A percentile compares a stretch with the other conserved stretches of the same genome.
Evolutionary conservation across 2,113 vertebrate species (phyloP).

Genomic region (Clarias macrocephalus): DNA sequence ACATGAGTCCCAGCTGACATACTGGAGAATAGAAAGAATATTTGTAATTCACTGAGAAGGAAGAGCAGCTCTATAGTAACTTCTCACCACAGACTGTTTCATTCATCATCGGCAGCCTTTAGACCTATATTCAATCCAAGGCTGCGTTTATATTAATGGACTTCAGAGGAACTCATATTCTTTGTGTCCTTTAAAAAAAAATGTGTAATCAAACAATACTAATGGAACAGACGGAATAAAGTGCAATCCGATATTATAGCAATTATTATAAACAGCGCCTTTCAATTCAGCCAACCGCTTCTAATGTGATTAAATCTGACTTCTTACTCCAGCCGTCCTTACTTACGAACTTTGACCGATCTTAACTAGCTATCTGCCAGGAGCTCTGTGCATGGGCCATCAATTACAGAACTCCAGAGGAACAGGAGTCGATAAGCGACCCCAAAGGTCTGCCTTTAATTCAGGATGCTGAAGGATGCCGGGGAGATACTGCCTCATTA

Average conservation of each 20-base stretch:
- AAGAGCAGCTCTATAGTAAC: too few species aligned
- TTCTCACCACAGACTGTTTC: not conserved
- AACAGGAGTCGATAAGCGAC: not conserved
- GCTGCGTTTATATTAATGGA: not conserved
- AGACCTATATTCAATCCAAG: not conserved
- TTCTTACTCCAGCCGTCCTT: not conserved
- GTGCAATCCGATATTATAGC: not conserved
- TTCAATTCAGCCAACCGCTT: not conserved
- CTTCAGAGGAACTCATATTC: not conserved
- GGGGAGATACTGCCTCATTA: constrained; percentile 21
- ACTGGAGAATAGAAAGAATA: too few species aligned
- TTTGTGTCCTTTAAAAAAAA: not conserved
- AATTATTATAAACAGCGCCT: not conserved
- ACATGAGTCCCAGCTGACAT: too few species aligned
- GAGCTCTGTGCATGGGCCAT: not conserved
- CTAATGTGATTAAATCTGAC: constrained; percentile 11
- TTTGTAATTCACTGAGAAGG: too few species aligned
- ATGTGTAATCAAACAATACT: not conserved
- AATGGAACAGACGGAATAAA: not conserved
- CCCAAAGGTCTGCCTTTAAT: constrained; percentile 22
- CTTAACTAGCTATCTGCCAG: constrained; percentile 26
- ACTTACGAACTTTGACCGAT: not conserved
- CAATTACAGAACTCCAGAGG: constrained; percentile 2
- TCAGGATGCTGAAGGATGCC: not conserved
- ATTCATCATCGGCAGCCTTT: not conserved